Evolutionary conservation across 1,140 invertebrate genomes (phyloP).

Genomic region (Thalassaphorura encarpata): DNA sequence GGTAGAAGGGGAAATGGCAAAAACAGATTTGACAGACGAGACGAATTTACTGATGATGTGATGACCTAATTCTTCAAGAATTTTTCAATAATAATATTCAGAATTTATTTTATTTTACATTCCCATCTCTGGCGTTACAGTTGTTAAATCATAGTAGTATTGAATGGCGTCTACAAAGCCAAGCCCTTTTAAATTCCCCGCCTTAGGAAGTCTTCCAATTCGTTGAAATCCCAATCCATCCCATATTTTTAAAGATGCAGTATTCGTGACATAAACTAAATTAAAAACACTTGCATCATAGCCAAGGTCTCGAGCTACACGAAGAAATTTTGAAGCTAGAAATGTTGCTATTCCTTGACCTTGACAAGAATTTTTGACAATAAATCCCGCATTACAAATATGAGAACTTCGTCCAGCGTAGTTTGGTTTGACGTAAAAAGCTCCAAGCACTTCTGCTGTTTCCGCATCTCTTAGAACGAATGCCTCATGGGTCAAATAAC

Average conservation of each 20-base stretch:
- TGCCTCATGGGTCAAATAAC: constrained; percentile 1
- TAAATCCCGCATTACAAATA: constrained; percentile 16
- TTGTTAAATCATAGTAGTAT: constrained; percentile 3
- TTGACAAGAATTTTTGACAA: not conserved
- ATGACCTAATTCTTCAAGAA: too few relatives aligned
- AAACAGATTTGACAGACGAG: too few relatives aligned
- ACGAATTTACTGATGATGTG: too few relatives aligned
- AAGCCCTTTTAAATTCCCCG: constrained; percentile 8
- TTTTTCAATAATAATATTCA: too few relatives aligned
- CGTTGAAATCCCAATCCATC: constrained; percentile 4
- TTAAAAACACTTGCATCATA: constrained; percentile 11
- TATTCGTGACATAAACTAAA: constrained; percentile 11
- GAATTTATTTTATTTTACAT: too few relatives aligned
- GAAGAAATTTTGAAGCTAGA: constrained; percentile 4
- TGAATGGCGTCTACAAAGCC: constrained; percentile 4
- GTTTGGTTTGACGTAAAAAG: constrained; percentile 15
- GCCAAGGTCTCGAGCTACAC: constrained; percentile 4
- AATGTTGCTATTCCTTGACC: constrained; percentile 6
- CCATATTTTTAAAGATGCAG: constrained; percentile 1
- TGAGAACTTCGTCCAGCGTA: constrained; percentile 4
- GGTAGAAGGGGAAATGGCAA: too few relatives aligned
- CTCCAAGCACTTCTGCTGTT: not conserved
- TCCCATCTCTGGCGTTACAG: too few relatives aligned
- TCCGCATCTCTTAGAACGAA: not conserved
- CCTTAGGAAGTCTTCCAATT: constrained; percentile 6